Evolutionary conservation across 2,797 vertebrate species (phyloP), one percentile per base, ranked within the genome.

Genomic region (Rhynchotus rufescens): DNA sequence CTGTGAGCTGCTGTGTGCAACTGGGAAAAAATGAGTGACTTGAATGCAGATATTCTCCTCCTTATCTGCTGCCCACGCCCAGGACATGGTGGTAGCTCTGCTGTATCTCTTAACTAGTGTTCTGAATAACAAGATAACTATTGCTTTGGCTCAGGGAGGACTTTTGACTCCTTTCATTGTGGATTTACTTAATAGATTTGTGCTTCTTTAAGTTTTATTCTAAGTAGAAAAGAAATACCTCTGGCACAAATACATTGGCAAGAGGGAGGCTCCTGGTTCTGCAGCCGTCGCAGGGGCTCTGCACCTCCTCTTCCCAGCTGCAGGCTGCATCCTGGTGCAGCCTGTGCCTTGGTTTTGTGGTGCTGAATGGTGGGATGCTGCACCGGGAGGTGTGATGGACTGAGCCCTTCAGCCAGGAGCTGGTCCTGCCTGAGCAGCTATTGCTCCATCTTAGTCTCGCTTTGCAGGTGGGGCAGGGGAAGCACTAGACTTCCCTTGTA

Each of bases 211-310:
- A 45, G 2, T 28, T 67, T 79, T 54, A 11, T 25, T 42, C 91
- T 59, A 75, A 83, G 47, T 22, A 54, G 42, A 60, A 65, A 60
- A 69, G 10, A 68, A 36, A 78, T 4, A 9, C 61, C 36, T 44
- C 52, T 36, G 19, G 54, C 22, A 45, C 19, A 59, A 65, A 38
- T 20, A 8, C 0, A 0, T 56, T 56, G 56, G 6, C 21, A 15
- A 78, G 30, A 45, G 4, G 30, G 30, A 71, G n/a, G 25, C 49
- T 82, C 83, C 47, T 86, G 61, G 15, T 59, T 79, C 40, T 88
- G 65, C 38, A 68, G 34, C 26, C 74, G 49, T 38, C 65, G 22
- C 36, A 68, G 49, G 22, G 34, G 13, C 38, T 60, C 15, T 74
- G 65, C 25, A 42, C 92, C 1, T 3, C 21, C 4, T 30, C 30